Conservation (phyloP, 2,113 vertebrate genomes). For the Penelope pileata region DNA sequence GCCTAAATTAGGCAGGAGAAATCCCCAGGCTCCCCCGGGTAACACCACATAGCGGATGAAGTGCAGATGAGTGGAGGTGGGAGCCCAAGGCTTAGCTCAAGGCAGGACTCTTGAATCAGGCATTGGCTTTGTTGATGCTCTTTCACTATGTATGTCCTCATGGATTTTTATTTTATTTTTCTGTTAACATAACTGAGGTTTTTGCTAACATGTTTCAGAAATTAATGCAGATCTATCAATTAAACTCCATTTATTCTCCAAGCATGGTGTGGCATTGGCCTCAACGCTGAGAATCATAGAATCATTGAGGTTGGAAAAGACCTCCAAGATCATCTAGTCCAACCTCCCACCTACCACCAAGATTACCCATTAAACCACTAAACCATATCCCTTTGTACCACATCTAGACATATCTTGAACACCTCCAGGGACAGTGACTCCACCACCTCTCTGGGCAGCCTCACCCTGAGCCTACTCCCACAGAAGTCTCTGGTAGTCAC, state of each 20-base stretch:
- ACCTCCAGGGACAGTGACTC: no score
- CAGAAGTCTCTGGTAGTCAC: background rate
- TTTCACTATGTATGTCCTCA: background rate
- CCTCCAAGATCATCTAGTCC: no score
- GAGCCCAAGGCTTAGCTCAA: background rate
- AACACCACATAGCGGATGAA: background rate
- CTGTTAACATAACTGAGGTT: background rate
- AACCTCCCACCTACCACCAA: no score
- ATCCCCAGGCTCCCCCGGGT: background rate
- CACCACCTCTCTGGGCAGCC: no score
- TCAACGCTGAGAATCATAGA: no score
- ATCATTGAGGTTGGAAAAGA: no score
- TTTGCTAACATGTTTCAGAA: background rate
- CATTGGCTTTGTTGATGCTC: background rate
- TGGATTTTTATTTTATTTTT: background rate
- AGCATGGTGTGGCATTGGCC: background rate
- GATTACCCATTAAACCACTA: no score
- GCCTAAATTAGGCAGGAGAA: background rate
- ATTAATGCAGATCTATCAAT: background rate
- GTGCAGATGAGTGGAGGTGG: background rate
- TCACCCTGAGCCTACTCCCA: background rate
- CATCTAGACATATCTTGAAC: no score
- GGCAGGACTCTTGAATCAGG: background rate
- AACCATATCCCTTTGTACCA: no score
- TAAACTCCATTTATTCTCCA: background rate